phyloP scores from a whole-genome alignment of 2,888 invertebrate genomes.

The Trissolcus brochymenae region DNA sequence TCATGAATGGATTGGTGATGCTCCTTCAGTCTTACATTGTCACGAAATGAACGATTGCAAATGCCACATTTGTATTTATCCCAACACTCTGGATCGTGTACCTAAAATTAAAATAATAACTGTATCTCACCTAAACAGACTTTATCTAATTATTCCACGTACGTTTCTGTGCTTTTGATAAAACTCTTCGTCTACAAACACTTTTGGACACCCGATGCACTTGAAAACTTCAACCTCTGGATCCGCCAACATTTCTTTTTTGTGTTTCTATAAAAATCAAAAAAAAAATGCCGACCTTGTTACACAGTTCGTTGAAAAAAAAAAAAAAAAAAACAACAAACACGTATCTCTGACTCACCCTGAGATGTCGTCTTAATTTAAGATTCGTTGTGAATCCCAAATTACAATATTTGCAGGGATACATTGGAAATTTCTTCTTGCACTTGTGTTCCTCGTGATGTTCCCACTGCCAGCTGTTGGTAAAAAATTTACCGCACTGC shows the following conservation, averaged over 20 bases:
- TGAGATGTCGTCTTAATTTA: conserved; percentile 60
- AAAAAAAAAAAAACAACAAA: background rate
- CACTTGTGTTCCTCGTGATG: conserved; percentile 59
- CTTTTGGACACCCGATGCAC: conserved; percentile 64
- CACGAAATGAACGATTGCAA: conserved; percentile 64
- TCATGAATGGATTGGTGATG: conserved; percentile 64
- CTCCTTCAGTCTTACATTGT: conserved; percentile 61
- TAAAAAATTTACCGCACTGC: conserved; percentile 61
- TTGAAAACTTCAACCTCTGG: conserved; percentile 59
- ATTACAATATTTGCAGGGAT: conserved; percentile 62
- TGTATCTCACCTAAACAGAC: background rate
- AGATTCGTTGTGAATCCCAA: conserved; percentile 58
- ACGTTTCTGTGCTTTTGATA: conserved; percentile 65
- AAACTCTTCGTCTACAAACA: conserved; percentile 64
- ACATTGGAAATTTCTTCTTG: conserved; percentile 53
- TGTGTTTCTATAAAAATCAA: conserved; percentile 59
- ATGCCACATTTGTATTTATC: conserved; percentile 58
- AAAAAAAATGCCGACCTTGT: no score
- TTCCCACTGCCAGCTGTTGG: conserved; percentile 62
- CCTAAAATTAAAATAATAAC: conserved; percentile 33
- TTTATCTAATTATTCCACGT: conserved; percentile 23
- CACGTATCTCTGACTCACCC: conserved; percentile 46
- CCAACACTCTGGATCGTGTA: conserved; percentile 63
- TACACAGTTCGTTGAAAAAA: no score
- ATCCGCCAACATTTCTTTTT: conserved; percentile 62